Conservation (phyloP, 2,113 vertebrate genomes). For the Microcebus ravelobensis region DNA sequence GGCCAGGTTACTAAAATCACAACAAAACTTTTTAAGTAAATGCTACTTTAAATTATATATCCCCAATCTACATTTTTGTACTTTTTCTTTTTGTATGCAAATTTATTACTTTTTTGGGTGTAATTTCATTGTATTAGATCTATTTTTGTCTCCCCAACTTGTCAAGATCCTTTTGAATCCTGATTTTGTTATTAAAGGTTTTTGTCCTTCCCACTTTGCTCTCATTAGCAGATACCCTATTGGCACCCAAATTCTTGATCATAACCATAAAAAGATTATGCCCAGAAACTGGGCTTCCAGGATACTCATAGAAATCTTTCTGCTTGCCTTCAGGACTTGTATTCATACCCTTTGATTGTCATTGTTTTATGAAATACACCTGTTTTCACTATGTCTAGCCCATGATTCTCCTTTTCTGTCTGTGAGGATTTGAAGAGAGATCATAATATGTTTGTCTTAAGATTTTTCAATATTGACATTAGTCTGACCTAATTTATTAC, state of each 20-base stretch:
- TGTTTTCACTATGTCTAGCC: not conserved
- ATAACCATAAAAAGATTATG: constrained; percentile 25
- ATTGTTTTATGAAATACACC: not conserved
- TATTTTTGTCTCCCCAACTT: constrained; percentile 3
- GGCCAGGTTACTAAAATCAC: not conserved
- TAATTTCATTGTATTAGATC: constrained; percentile 25
- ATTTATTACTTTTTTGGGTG: not conserved
- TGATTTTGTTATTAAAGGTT: constrained; percentile 20
- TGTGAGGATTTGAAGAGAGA: constrained; percentile 28
- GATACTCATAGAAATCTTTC: not conserved
- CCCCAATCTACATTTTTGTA: not conserved
- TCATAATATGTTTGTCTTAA: constrained; percentile 2
- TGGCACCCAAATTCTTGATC: not conserved
- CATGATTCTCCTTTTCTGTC: not conserved
- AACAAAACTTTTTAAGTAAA: not conserved
- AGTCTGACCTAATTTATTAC: constrained; percentile 22
- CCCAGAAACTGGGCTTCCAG: not conserved
- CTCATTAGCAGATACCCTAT: not conserved
- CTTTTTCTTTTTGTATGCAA: constrained; percentile 15
- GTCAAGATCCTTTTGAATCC: not conserved
- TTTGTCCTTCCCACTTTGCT: constrained; percentile 20
- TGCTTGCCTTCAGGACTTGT: constrained; percentile 11
- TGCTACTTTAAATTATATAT: not conserved
- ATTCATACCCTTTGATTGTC: not conserved
- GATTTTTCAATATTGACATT: not conserved